Percentiles rank a stretch among this genome's conserved stretches.
phyloP scores from a whole-genome alignment of 1,140 invertebrate species.

The Drosophila pallidifrons region DNA sequence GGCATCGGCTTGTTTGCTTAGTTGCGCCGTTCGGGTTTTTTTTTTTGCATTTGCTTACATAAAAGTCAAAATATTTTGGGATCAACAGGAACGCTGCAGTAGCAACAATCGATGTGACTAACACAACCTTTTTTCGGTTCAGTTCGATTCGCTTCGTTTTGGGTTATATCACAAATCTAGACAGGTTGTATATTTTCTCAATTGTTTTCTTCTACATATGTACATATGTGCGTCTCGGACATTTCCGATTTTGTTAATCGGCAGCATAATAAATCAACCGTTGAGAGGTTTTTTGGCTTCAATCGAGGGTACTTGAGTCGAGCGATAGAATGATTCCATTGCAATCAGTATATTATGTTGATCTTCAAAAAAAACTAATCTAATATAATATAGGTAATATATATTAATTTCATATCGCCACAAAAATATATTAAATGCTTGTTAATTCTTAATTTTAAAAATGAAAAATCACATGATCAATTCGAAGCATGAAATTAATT shows the following conservation, averaged over 20 bases:
- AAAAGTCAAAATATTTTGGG: constrained; percentile 59
- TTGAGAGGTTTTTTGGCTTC: constrained; percentile 16
- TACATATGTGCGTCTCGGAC: constrained; percentile 13
- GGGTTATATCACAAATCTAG: constrained; percentile 41
- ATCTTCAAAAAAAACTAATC: constrained; percentile 4
- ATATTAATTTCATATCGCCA: neutral
- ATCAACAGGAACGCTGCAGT: constrained; percentile 13
- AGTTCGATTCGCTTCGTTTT: constrained; percentile 26
- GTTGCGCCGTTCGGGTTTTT: constrained; percentile 21
- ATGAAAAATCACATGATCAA: constrained; percentile 28
- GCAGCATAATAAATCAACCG: constrained; percentile 37
- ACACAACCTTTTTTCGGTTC: neutral
- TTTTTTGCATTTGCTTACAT: constrained; percentile 45
- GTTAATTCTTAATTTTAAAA: constrained; percentile 30
- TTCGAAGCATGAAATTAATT: constrained; percentile 17
- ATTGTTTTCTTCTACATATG: neutral
- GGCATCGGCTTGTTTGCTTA: constrained; percentile 36
- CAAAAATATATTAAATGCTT: constrained; percentile 10
- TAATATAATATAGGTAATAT: neutral
- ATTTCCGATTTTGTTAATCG: constrained; percentile 57
- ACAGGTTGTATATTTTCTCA: constrained; percentile 52
- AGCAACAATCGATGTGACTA: neutral
- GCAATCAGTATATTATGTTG: constrained; percentile 5
- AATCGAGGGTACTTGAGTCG: constrained; percentile 17
- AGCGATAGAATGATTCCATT: neutral